Evolutionary conservation across 2,888 invertebrate genomes (phyloP), one percentile per base, ranked within the genome.

Genomic region (Eupithecia pulchellata): DNA sequence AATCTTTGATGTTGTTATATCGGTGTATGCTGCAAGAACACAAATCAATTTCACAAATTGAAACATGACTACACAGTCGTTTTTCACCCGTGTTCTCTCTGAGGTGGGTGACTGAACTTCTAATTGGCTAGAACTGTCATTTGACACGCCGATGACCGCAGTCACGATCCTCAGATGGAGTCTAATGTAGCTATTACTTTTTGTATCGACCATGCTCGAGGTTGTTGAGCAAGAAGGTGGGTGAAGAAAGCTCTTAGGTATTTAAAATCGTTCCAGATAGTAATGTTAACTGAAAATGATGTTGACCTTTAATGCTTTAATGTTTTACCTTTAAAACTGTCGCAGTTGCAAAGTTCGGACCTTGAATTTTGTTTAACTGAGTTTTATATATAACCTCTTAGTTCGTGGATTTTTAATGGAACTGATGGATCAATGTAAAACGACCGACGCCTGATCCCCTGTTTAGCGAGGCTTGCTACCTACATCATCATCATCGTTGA

Each of bases 41-140:
- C 89, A 87, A 91, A 91, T 90, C 90, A 89, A 90, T 91, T 91
- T 86, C 76, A 81, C 84, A 89, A 91, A 92, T 90, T 90, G 91
- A 88, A 89, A 89, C 88, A 88, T 88, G 89, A 86, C 85, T 84
- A 80, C 79, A 83, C 81, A 79, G 72, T 81, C 80, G 84, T 87
- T 87, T 88, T 87, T 85, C 81, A 81, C 79, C 81, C 80, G 81
- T 85, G 83, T 64, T 55, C 42, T 79, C 34, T 79, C 79, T 47
- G 61, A 68, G 66, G 66, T 77, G 84, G 90, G 90, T 91, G 89
- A 92, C 84, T 91, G 92, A 92, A 91, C 92, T 89, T 87, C 82
- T 90, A 92, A 92, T 91, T 91, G 91, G 83, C 86, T 83, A 87
- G 84, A 82, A 81, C 82, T 86, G 86, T 82, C 88, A 83, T 86